Conservation (phyloP, 2,797 vertebrate genomes). For the Cyclopterus lumpus region DNA sequence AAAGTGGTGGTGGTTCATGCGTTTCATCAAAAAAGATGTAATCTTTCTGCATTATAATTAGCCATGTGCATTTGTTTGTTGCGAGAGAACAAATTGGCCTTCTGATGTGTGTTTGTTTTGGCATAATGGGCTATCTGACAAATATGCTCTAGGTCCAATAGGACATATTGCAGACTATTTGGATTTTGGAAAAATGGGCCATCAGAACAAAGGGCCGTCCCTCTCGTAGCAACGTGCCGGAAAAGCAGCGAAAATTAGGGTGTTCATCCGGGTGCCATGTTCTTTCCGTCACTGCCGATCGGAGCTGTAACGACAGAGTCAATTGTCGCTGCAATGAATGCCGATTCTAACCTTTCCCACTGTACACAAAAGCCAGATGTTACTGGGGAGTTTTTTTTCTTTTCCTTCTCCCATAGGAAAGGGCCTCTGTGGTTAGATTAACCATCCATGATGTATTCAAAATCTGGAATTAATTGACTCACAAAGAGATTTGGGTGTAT, state of each 20-base stretch:
- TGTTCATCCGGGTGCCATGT: neutral
- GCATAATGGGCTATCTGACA: neutral
- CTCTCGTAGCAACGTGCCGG: neutral
- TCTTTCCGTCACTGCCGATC: neutral
- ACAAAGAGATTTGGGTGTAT: constrained; percentile 55
- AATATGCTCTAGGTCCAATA: neutral
- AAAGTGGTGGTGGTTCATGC: too few relatives aligned
- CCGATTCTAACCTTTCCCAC: neutral
- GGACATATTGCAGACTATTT: neutral
- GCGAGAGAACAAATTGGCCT: too few relatives aligned
- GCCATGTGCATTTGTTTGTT: too few relatives aligned
- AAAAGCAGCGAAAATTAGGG: neutral
- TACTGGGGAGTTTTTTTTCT: neutral
- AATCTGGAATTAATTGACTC: constrained; percentile 72
- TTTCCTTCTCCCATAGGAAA: neutral
- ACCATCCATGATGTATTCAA: constrained; percentile 50
- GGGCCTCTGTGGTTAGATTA: constrained; percentile 48
- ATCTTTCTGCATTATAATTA: too few relatives aligned
- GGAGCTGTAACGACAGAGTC: neutral
- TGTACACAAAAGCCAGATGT: neutral
- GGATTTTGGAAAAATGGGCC: neutral
- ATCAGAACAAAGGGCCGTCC: too few relatives aligned
- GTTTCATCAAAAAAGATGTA: too few relatives aligned
- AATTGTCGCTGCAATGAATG: neutral
- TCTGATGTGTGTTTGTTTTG: neutral